These are phyloP conservation scores for Anolis carolinensis DNA, from an alignment of 2,113 vertebrate genomes.

Conservation along the genomic window DNA sequence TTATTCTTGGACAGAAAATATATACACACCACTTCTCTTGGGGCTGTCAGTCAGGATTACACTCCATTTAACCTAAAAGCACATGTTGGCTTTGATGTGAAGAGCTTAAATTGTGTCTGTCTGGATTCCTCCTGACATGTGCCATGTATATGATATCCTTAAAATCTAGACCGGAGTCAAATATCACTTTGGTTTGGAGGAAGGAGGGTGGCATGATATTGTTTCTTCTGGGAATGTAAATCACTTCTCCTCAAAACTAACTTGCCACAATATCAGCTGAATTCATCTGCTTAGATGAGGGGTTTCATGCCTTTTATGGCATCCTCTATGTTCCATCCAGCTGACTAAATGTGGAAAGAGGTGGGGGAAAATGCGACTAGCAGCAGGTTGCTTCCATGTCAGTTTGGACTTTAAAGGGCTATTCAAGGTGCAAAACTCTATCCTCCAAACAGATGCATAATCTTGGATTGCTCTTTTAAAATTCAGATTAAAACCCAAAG, in stretches of 20 bases:
- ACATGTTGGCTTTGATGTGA: neutral
- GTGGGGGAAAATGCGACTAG: no score
- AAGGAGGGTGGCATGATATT: neutral
- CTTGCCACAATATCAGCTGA: neutral
- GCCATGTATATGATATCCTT: neutral
- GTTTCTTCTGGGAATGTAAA: neutral
- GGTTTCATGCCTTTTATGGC: neutral
- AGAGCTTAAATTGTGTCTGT: conserved; percentile 5
- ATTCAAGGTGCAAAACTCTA: no score
- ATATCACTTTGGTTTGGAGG: conserved; percentile 4
- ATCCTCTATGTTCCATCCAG: neutral
- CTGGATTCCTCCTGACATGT: neutral
- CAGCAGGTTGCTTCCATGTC: no score
- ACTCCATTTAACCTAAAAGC: conserved; percentile 6
- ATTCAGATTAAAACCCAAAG: no score
- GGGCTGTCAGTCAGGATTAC: neutral
- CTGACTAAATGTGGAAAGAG: no score
- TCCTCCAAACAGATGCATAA: no score
- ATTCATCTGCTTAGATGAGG: neutral
- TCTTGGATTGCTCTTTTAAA: no score
- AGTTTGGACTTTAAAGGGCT: no score
- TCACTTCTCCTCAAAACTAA: neutral
- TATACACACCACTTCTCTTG: conserved; percentile 5
- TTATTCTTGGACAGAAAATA: neutral
- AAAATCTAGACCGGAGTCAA: conserved; percentile 22